phyloP scores from a whole-genome alignment of 2,113 vertebrate genomes.

The Tupaia tana region DNA sequence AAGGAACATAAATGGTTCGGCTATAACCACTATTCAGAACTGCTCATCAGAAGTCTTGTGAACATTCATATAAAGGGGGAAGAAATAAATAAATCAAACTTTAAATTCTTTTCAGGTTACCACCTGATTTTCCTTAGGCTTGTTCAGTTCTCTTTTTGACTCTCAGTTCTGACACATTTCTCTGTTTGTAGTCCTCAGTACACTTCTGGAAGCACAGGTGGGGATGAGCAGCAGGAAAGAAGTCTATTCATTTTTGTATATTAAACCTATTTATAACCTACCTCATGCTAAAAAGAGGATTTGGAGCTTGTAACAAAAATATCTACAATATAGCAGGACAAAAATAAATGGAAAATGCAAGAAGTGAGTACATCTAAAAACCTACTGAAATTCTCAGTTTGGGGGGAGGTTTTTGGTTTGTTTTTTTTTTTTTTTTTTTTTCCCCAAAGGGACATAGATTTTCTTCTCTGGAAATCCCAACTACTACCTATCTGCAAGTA shows the following conservation, averaged over 20 bases:
- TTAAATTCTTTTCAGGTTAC: not conserved
- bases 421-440: not conserved
- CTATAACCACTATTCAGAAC: not conserved
- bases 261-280: conserved; percentile 57
- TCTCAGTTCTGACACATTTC: not conserved
- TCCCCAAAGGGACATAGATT: not conserved
- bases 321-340: conserved; percentile 23
- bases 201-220: not conserved
- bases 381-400: not conserved
- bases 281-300: not conserved
- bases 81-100: not conserved
- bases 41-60: not conserved
- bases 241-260: conserved; percentile 22
- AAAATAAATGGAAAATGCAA: conserved; percentile 57
- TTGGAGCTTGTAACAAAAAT: conserved; percentile 51
- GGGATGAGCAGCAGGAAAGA: not conserved
- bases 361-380: conserved; percentile 44
- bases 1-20: not conserved
- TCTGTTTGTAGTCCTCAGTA: not conserved
- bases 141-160: not conserved
- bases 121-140: not conserved
- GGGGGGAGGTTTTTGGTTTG: too few relatives aligned
- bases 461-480: not conserved
- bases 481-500: not conserved
- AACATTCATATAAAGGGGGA: not conserved